Conservation (phyloP, 2,797 vertebrate genomes). For the Anguilla anguilla region DNA sequence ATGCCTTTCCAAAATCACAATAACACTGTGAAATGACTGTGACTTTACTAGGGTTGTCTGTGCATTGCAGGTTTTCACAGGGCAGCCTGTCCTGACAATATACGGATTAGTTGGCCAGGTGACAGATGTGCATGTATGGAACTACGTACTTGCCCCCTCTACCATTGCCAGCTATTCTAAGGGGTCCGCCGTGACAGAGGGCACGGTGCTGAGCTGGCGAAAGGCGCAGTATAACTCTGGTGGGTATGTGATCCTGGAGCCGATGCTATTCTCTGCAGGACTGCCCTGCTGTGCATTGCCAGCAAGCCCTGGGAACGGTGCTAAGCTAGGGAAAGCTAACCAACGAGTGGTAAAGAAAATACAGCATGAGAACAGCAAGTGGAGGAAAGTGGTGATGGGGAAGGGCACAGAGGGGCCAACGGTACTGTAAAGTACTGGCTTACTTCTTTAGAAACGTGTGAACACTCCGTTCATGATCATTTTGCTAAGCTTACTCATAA, state of each 20-base stretch:
- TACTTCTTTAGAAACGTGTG: not conserved
- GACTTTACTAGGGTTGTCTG: not conserved
- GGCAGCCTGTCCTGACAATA: not conserved
- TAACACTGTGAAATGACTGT: not conserved
- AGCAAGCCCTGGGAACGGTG: not conserved
- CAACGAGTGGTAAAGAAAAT: not conserved
- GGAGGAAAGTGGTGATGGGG: not conserved
- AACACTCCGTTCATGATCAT: not conserved
- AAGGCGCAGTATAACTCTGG: not conserved
- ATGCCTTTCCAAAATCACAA: not conserved
- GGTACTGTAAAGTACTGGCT: not conserved
- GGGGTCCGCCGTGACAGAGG: not conserved
- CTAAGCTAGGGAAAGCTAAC: not conserved
- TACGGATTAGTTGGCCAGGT: conserved; percentile 23
- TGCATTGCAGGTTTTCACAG: conserved; percentile 26
- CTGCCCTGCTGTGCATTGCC: not conserved
- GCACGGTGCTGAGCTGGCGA: conserved; percentile 21
- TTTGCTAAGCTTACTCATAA: not conserved
- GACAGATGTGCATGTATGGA: conserved; percentile 32
- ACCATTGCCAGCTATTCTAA: not conserved
- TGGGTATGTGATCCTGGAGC: conserved; percentile 29
- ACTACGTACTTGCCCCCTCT: not conserved
- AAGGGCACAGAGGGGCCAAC: not conserved
- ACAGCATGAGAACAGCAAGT: not conserved
- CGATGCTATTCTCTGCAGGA: not conserved